Percentiles rank a stretch among this genome's conserved stretches.
These are phyloP conservation scores for Tachina lurida DNA, from an alignment of 2,888 invertebrate genomes.

Conservation along the genomic window DNA sequence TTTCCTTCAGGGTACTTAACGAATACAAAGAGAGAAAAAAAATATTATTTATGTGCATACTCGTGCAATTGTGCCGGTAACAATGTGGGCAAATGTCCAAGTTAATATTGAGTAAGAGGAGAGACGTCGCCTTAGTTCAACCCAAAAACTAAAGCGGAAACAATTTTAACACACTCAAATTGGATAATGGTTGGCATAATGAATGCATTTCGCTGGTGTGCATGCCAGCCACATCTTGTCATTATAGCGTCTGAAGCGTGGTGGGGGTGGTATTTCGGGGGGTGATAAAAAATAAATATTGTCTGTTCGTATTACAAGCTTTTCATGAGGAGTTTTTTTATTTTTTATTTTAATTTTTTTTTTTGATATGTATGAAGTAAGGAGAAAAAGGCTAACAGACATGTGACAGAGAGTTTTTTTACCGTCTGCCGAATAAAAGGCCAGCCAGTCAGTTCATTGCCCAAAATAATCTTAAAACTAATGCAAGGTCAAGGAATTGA, in stretches of 20 bases:
- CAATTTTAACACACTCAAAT: constrained; percentile 63
- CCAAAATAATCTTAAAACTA: constrained; percentile 12
- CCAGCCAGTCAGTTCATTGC: constrained; percentile 26
- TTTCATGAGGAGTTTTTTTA: neutral
- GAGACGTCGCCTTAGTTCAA: constrained; percentile 24
- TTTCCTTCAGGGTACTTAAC: too few relatives aligned
- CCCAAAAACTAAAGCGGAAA: constrained; percentile 60
- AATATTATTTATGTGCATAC: neutral
- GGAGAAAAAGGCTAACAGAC: constrained; percentile 16
- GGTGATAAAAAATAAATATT: constrained; percentile 5
- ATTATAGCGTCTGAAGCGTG: neutral
- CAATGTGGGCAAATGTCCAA: constrained; percentile 69
- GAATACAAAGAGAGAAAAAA: neutral
- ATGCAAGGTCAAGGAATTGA: neutral
- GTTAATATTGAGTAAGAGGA: constrained; percentile 37
- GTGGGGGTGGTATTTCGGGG: neutral
- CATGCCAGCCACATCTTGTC: constrained; percentile 6
- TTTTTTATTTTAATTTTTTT: too few relatives aligned
- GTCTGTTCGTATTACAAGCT: neutral
- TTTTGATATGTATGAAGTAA: neutral
- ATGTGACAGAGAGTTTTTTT: neutral
- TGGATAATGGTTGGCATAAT: constrained; percentile 56
- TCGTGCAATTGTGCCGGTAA: constrained; percentile 62
- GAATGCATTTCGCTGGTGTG: constrained; percentile 19
- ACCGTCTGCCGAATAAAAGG: constrained; percentile 1